Base-by-base conservation (phyloP, 1,140 invertebrate species). In the Scylla paramamosain region DNA sequence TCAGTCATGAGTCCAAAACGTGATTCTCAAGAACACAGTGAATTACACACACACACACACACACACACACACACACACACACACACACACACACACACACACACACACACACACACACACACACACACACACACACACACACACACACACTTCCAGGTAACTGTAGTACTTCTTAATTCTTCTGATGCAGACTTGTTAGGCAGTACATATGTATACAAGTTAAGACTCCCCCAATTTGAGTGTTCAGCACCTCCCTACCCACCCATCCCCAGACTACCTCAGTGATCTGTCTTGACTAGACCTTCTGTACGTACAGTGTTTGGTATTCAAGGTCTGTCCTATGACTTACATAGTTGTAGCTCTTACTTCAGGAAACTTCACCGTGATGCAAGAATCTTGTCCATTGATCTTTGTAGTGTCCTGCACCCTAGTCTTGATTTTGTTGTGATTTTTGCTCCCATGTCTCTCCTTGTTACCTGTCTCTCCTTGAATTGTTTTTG, bases 211-310 rank as follows among this genome's bases (percentile, higher is more conserved):
- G 52, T 77, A n/a, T 77, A 77, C 67, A 25, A 20, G 20, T 77
- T 77, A 77, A 77, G n/a, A n/a, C 67, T n/a, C 67, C 67, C 67
- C 67, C 52, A 59, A 67, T 77, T 77, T 77, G 67, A 77, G 67
- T n/a, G n/a, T n/a, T 77, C 67, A 77, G 4, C 67, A 77, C 20
- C 52, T 59, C 67, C 67, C 67, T n/a, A 77, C 67, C 67, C 67
- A 77, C 67, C 67, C 67, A 77, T 77, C 67, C 67, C 67, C 67
- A 77, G 67, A 77, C 67, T 77, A 77, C 67, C 67, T 77, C 67
- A 77, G 67, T 77, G 67, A 77, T n/a, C 67, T 77, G 67, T 77
- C 67, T 77, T 77, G 67, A 77, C 67, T 77, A 7, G 67, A 77
- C 67, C 67, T 77, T 77, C 39, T 39, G 39, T 39, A 25, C 20